Percentiles rank a stretch among this genome's conserved stretches.
These are phyloP conservation scores for Engystomops pustulosus DNA, from an alignment of 2,113 vertebrate genomes.

Conservation along the genomic window DNA sequence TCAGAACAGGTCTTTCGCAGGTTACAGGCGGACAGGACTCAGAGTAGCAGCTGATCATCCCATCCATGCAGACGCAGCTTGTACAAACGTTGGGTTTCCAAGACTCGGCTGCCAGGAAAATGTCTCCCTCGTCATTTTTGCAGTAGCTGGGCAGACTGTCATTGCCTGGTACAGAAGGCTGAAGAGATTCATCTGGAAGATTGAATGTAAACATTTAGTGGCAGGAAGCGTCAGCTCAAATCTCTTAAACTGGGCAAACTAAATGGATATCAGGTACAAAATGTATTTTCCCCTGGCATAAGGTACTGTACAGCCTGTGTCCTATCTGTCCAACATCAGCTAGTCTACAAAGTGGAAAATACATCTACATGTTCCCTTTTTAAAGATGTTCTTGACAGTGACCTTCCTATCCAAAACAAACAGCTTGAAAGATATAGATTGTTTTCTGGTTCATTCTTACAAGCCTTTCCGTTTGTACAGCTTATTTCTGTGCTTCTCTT, in stretches of 20 bases:
- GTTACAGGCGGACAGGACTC: slow-evolving; percentile 85
- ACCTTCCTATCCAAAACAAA: slow-evolving; percentile 39
- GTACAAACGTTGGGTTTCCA: slow-evolving; percentile 91
- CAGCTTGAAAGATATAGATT: slow-evolving; percentile 4
- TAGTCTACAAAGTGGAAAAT: slow-evolving; percentile 52
- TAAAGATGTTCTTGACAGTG: slow-evolving; percentile 1
- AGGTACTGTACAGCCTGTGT: background rate
- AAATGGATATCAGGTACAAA: slow-evolving; percentile 48
- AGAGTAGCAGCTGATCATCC: slow-evolving; percentile 84
- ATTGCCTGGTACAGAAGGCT: slow-evolving; percentile 77
- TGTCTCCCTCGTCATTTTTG: slow-evolving; percentile 84
- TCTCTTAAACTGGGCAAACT: slow-evolving; percentile 39
- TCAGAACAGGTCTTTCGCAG: slow-evolving; percentile 83
- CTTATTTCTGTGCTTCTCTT: slow-evolving; percentile 8
- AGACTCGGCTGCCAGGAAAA: slow-evolving; percentile 89
- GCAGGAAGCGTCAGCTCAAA: slow-evolving; percentile 53
- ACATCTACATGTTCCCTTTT: slow-evolving; percentile 39
- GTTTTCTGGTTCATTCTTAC: slow-evolving; percentile 6
- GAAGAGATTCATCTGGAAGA: slow-evolving; percentile 80
- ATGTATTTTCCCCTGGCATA: slow-evolving; percentile 45
- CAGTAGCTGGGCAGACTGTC: slow-evolving; percentile 85
- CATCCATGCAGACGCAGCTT: slow-evolving; percentile 86
- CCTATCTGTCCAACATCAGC: slow-evolving; percentile 25
- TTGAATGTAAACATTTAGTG: slow-evolving; percentile 60
- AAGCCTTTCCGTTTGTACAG: background rate